Evolutionary conservation across 2,797 vertebrate genomes (phyloP).

Genomic region (Meriones psammophilus): DNA sequence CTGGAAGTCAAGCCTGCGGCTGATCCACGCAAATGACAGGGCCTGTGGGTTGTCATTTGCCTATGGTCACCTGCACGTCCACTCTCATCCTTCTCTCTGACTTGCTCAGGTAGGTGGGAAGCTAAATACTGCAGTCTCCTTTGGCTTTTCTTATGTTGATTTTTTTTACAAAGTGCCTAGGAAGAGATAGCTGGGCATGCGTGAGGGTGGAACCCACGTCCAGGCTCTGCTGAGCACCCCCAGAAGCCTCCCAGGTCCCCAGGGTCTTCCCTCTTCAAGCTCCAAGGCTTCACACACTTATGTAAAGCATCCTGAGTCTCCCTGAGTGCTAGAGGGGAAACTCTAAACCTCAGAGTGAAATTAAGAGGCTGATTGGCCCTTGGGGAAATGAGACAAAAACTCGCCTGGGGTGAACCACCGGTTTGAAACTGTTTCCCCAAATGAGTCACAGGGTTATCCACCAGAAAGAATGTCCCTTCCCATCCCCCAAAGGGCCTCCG

Average conservation of each 20-base stretch:
- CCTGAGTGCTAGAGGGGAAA: slow-evolving; percentile 67
- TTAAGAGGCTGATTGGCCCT: slow-evolving; percentile 53
- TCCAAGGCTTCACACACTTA: slow-evolving; percentile 34
- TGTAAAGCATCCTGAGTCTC: slow-evolving; percentile 53
- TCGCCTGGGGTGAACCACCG: slow-evolving; percentile 66
- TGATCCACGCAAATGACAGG: neutral
- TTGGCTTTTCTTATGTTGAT: neutral
- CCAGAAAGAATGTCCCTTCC: neutral
- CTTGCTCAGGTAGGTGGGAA: neutral
- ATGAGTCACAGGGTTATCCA: slow-evolving; percentile 72
- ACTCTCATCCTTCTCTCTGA: neutral
- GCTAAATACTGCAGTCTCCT: neutral
- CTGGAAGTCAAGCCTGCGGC: accelerated
- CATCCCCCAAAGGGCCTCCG: neutral
- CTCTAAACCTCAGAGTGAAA: slow-evolving; percentile 78
- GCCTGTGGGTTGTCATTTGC: neutral
- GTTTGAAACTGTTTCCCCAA: slow-evolving; percentile 54
- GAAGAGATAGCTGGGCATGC: neutral
- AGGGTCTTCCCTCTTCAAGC: neutral
- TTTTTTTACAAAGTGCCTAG: neutral
- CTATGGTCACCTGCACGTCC: neutral
- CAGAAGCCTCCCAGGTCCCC: neutral
- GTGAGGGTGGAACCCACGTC: neutral
- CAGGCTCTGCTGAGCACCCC: neutral
- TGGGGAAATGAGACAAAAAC: slow-evolving; percentile 67